Base-by-base conservation (phyloP, 1,140 invertebrate species). In the Brachionus paranguensis region DNA sequence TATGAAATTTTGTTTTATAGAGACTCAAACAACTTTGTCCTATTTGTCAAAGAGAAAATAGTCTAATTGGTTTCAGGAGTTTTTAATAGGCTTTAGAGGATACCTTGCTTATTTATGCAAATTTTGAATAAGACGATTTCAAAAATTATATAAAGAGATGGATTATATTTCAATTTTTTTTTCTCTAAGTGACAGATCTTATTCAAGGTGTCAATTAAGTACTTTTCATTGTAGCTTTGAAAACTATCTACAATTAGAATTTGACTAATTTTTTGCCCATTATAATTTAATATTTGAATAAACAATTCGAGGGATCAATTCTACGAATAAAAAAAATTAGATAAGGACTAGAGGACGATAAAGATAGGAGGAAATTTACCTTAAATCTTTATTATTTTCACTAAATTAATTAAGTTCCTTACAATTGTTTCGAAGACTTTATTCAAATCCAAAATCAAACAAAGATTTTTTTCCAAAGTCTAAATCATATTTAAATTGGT, bases 171-270 rank as follows among this genome's bases (percentile, higher is more conserved):
- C 68, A 72, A 41, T 41, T 68, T 68, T 33, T 33, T 37, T 37
- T 68, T 68, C 7, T 11, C 11, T 33, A 72, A 72, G 37, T 72
- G 68, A 72, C 68, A 72, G 68, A 72, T 72, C 41, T 72, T 20
- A 72, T 72, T 72, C 68, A 72, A 72, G 68, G 68, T 72, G 68
- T 72, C 68, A 72, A 72, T 72, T 72, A 60, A 72, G 68, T 72
- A 43, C 17, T 72, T 41, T 72, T 43, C 68, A 72, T 60, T 60
- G 53, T 60, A 60, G 53, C n/a, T 60, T 60, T 60, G 17, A 60
- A 60, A 60, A 7, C 53, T 20, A 24, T 60, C 53, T 60, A 24
- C 53, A 60, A 60, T 60, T 60, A 60, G 53, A 60, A 60, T 60
- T 60, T 60, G 53, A 60, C 53, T 60, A 60, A 60, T 60, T 60